Evolutionary conservation across 2,113 vertebrate species (phyloP).

Genomic region (Epinephelus fuscoguttatus): DNA sequence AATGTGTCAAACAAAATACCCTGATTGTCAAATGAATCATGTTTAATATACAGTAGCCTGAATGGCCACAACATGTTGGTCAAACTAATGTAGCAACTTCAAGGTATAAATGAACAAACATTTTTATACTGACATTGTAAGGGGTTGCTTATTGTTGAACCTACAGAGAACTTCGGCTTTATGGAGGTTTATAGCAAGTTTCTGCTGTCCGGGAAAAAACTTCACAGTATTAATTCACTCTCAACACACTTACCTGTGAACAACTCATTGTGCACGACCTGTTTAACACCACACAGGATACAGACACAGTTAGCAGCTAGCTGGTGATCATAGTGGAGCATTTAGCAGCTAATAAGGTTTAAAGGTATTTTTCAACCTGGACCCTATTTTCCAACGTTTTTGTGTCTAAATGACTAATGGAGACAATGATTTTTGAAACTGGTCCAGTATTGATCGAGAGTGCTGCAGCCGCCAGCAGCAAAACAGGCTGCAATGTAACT

Average conservation of each 20-base stretch:
- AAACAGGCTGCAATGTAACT: too few species aligned
- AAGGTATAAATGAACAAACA: constrained; percentile 28
- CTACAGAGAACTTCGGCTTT: neutral
- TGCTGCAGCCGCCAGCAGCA: too few species aligned
- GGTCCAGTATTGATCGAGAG: too few species aligned
- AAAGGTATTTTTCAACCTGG: too few species aligned
- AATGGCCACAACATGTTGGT: neutral
- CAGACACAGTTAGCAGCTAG: neutral
- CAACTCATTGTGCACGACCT: neutral
- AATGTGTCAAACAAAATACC: constrained; percentile 11
- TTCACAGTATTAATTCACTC: too few species aligned
- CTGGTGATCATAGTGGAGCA: neutral
- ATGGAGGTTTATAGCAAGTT: neutral
- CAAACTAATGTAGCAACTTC: constrained; percentile 20
- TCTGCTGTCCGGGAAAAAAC: neutral
- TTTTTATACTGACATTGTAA: neutral
- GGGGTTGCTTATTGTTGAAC: neutral
- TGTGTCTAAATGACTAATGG: too few species aligned
- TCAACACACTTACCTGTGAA: neutral
- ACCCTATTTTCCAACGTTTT: too few species aligned
- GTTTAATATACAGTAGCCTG: neutral
- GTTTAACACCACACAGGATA: neutral
- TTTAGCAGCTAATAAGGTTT: neutral
- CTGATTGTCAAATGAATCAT: constrained; percentile 5
- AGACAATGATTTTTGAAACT: too few species aligned